Evolutionary conservation across 1,140 invertebrate genomes (phyloP).

Genomic region (Pogonognathellus flavescens): DNA sequence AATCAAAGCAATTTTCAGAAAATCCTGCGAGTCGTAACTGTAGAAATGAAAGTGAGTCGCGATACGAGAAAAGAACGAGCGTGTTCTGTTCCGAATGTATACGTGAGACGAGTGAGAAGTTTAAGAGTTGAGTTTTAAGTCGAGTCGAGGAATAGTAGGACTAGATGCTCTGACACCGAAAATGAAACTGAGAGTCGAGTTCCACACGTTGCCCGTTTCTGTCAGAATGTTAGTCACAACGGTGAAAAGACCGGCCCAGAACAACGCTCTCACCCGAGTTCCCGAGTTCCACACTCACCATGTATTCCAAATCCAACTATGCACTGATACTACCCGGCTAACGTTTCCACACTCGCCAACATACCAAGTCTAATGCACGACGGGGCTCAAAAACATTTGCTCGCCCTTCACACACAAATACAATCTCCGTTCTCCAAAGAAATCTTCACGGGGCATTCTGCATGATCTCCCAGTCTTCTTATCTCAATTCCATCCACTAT

Average conservation of each 20-base stretch:
- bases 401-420: too few relatives aligned
- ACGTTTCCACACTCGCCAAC: too few relatives aligned
- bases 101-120: background rate
- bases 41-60: too few relatives aligned
- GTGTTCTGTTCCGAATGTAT: background rate
- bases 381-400: too few relatives aligned
- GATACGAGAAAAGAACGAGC: background rate
- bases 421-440: too few relatives aligned
- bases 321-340: background rate
- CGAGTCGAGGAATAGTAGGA: slow-evolving; percentile 8
- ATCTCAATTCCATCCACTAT: too few relatives aligned
- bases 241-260: background rate
- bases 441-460: too few relatives aligned
- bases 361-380: too few relatives aligned
- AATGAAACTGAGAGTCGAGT: slow-evolving; percentile 43
- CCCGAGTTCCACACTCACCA: background rate
- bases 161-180: slow-evolving; percentile 44
- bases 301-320: background rate
- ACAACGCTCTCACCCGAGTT: background rate
- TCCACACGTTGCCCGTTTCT: background rate
- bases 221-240: background rate
- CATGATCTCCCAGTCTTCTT: too few relatives aligned
- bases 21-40: too few relatives aligned
- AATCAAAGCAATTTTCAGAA: too few relatives aligned
- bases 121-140: background rate